Conservation (phyloP, 2,797 vertebrate genomes). For the Vespertilio murinus region DNA sequence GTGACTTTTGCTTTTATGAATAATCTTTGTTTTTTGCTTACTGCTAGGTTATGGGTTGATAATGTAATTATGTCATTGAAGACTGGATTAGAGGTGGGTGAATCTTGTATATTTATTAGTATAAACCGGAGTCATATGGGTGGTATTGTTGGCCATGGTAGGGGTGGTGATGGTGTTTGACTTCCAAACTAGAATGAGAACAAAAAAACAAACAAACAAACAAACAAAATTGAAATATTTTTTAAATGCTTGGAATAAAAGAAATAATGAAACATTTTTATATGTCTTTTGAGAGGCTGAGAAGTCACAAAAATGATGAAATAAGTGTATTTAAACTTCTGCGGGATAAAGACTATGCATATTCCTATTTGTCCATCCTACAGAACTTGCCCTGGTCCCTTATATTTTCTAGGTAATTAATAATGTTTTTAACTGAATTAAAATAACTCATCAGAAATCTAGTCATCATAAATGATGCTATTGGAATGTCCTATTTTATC, state of each 20-base stretch:
- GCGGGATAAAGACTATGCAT: not conserved
- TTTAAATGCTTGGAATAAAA: not conserved
- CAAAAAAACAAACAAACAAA: not conserved
- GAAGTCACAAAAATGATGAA: not conserved
- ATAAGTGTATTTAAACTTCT: not conserved
- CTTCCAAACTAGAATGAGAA: slow-evolving; percentile 19
- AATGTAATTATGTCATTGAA: not conserved
- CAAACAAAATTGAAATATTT: not conserved
- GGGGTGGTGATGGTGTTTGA: not conserved
- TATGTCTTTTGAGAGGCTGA: not conserved
- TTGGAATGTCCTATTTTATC: not conserved
- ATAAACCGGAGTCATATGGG: not conserved
- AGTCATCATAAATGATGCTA: not conserved
- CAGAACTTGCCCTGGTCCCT: not conserved
- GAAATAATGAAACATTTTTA: not conserved
- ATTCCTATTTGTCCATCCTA: not conserved
- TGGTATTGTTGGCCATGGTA: not conserved
- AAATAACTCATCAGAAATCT: slow-evolving; percentile 4
- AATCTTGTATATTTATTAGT: not conserved
- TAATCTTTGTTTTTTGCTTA: not conserved
- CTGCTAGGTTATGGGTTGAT: not conserved
- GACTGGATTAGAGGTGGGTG: not conserved
- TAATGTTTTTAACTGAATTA: slow-evolving; percentile 1
- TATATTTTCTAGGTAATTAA: not conserved
- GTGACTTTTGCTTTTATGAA: not conserved